A percentile compares a stretch with the other conserved stretches of the same genome.
phyloP scores from a whole-genome alignment of 2,797 vertebrate genomes.

The Sciurus vulgaris region DNA sequence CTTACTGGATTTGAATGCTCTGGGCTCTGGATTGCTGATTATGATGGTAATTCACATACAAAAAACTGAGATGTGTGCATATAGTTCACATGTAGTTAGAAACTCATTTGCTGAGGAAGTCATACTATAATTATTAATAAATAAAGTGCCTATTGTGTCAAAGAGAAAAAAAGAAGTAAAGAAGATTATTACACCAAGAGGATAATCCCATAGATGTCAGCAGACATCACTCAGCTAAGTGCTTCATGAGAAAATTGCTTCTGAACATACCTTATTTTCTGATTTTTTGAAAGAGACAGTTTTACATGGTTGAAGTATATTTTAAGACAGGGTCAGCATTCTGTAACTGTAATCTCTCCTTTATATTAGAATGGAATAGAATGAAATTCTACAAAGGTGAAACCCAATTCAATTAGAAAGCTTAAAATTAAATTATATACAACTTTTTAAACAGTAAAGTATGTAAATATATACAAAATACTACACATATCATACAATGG shows the following conservation, averaged over 20 bases:
- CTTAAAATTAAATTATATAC: neutral
- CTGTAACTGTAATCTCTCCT: neutral
- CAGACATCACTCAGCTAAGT: neutral
- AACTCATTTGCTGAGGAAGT: neutral
- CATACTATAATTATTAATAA: neutral
- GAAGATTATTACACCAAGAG: neutral
- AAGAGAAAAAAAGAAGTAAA: neutral
- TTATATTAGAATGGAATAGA: neutral
- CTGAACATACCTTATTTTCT: neutral
- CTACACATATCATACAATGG: neutral
- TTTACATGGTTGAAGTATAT: neutral
- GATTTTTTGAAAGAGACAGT: neutral
- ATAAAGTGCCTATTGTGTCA: neutral
- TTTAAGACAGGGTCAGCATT: neutral
- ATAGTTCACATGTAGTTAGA: neutral
- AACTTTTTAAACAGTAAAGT: neutral
- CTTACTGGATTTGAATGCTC: neutral
- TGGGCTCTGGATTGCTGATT: neutral
- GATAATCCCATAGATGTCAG: neutral
- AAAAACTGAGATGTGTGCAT: neutral
- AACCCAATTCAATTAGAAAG: conserved; percentile 30
- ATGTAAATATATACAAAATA: neutral
- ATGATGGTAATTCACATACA: neutral
- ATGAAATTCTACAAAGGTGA: neutral
- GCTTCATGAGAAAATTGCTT: neutral